Conservation (phyloP, 1,140 invertebrate species). For the Heliconius congener region DNA sequence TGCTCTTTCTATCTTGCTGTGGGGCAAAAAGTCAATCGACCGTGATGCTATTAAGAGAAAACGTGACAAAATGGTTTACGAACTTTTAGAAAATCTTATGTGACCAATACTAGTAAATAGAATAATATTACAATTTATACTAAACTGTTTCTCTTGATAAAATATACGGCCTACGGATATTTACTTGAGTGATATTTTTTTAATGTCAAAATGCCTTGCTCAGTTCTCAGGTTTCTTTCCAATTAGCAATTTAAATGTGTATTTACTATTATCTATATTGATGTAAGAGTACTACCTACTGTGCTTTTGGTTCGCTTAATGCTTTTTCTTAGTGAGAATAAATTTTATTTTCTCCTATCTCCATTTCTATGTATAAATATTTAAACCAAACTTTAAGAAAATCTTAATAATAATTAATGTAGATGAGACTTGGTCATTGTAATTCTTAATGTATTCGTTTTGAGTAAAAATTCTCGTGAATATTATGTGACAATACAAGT, state of each 20-base stretch:
- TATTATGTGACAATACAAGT: no score
- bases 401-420: no score
- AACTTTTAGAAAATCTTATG: neutral
- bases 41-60: no score
- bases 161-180: slow-evolving; percentile 12
- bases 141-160: neutral
- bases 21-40: no score
- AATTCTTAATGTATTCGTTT: no score
- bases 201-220: neutral
- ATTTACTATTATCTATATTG: neutral
- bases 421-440: no score
- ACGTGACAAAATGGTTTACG: no score
- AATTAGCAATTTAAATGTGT: slow-evolving; percentile 16
- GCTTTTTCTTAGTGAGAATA: neutral
- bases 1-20: no score
- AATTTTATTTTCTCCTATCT: neutral
- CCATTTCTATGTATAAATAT: neutral
- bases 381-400: neutral
- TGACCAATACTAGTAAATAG: neutral
- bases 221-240: neutral
- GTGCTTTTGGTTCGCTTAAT: neutral
- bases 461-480: no score
- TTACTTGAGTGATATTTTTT: neutral
- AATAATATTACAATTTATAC: neutral
- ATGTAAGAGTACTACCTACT: neutral